Evolutionary conservation across 2,113 vertebrate genomes (phyloP), one percentile per base, ranked within the genome.

Genomic region (Burhinus bistriatus): DNA sequence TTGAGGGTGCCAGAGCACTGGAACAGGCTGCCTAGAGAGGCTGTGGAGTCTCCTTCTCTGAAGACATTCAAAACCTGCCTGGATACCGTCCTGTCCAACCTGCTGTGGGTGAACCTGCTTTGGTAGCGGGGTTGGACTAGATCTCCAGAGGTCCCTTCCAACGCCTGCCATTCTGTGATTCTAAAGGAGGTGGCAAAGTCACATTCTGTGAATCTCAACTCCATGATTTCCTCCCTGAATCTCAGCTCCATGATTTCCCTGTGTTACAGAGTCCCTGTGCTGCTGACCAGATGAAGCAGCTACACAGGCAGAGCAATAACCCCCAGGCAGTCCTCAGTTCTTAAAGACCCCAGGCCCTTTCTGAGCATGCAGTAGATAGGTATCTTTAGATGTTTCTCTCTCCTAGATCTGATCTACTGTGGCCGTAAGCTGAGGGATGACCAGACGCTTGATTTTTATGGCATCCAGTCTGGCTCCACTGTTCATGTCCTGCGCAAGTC

Each of bases 401-500:
- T 92, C 83, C 71, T 78, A 99, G 99, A 99, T 92, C 95, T 99
- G 52, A 98, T 99, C 80, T 99, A 99, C 95, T 99, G 99, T 92
- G 99, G 99, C 25, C 98, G 99, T 6, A 99, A 99, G 90, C 98
- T 99, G 65, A 99, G 99, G 93, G 99, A 99, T 83, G 99, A 99
- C 40, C 98, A 99, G 44, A 99, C 99, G 0, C 93, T 99, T 55
- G 99, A 99, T 86, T 99, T 99, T 42, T 99, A 99, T 25, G 99
- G 99, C 12, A 99, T 99, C 96, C 99, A 98, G 58, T 98, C 99
- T 0, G 99, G 99, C 52, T 99, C 99, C 80, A 99, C 99, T 0
- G 96, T 99, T 40, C 99, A 99, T 2, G 98, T 99, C 88, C 97
- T 99, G 38, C 99, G 99, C 73, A 99, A 99, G 93, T 98, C 98